These are phyloP conservation scores for Lasius platythorax DNA, from an alignment of 2,888 invertebrate genomes.

Conservation along the genomic window DNA sequence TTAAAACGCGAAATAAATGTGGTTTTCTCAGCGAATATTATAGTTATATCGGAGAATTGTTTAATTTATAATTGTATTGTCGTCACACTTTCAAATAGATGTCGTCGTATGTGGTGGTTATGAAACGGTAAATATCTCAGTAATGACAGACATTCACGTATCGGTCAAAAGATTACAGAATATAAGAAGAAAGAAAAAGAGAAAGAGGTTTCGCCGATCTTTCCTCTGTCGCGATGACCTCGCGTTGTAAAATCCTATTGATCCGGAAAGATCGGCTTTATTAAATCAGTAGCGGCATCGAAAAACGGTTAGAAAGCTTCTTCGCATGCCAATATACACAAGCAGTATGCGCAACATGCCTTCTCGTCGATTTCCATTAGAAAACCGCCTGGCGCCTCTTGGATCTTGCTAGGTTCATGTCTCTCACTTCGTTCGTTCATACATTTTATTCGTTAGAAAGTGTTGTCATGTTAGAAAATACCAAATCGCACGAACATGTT, in stretches of 20 bases:
- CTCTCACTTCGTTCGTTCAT: slow-evolving; percentile 9
- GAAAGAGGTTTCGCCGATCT: slow-evolving; percentile 60
- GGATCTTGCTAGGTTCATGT: slow-evolving; percentile 18
- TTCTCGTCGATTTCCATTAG: slow-evolving; percentile 80
- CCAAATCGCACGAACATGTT: not conserved
- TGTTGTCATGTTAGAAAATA: slow-evolving; percentile 9
- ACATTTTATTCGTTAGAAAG: slow-evolving; percentile 37
- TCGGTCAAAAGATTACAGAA: slow-evolving; percentile 4
- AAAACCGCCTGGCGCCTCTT: slow-evolving; percentile 64
- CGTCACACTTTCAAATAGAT: slow-evolving; percentile 14
- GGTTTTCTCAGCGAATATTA: slow-evolving; percentile 1
- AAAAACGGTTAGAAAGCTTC: slow-evolving; percentile 77
- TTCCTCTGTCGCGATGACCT: slow-evolving; percentile 67
- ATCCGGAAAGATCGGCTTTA: slow-evolving; percentile 61
- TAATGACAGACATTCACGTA: slow-evolving; percentile 62
- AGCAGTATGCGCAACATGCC: slow-evolving; percentile 69
- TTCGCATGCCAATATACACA: slow-evolving; percentile 67
- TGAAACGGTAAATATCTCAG: slow-evolving; percentile 36
- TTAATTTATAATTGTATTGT: slow-evolving; percentile 1
- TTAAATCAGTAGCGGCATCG: slow-evolving; percentile 60
- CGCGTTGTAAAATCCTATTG: slow-evolving; percentile 57
- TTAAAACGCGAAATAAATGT: slow-evolving; percentile 7
- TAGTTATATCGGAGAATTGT: not conserved
- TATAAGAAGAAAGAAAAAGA: not conserved
- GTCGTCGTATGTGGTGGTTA: not conserved